These are phyloP conservation scores for Brachyptera putata DNA, from an alignment of 2,888 invertebrate genomes.

Conservation along the genomic window DNA sequence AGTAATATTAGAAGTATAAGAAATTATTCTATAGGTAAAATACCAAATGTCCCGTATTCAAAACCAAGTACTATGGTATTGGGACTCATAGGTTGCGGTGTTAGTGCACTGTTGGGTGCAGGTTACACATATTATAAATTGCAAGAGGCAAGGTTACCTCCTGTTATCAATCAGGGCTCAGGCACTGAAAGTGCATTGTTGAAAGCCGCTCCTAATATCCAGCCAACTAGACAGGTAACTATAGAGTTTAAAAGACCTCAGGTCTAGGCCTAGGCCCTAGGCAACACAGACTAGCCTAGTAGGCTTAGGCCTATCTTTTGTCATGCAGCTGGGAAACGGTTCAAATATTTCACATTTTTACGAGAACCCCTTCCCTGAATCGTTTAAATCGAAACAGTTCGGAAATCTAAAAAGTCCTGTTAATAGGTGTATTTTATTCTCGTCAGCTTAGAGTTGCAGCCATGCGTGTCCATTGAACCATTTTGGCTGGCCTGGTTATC, in stretches of 20 bases:
- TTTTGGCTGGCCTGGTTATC: no score
- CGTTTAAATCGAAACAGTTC: no score
- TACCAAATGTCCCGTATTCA: background rate
- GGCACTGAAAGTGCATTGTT: constrained; percentile 42
- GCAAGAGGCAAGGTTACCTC: constrained; percentile 43
- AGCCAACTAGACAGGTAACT: constrained; percentile 49
- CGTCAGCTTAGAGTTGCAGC: no score
- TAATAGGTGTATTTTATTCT: no score
- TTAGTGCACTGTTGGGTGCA: constrained; percentile 47
- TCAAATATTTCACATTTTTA: no score
- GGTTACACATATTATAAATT: constrained; percentile 49
- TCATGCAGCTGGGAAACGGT: no score
- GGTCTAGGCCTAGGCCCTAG: background rate
- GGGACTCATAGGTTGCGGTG: constrained; percentile 44
- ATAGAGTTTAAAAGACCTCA: background rate
- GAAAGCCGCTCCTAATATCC: constrained; percentile 39
- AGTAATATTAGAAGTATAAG: background rate
- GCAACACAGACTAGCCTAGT: no score
- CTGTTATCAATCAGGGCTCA: constrained; percentile 47
- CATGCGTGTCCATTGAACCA: no score
- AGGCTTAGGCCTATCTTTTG: no score
- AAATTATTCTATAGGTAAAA: constrained; percentile 38
- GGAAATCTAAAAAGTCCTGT: no score
- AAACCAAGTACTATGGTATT: constrained; percentile 38
- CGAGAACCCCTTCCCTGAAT: no score